A percentile compares a stretch with the other conserved stretches of the same genome.
These are phyloP conservation scores for Diarsia dahlii DNA, from an alignment of 2,888 invertebrate species.

Conservation along the genomic window DNA sequence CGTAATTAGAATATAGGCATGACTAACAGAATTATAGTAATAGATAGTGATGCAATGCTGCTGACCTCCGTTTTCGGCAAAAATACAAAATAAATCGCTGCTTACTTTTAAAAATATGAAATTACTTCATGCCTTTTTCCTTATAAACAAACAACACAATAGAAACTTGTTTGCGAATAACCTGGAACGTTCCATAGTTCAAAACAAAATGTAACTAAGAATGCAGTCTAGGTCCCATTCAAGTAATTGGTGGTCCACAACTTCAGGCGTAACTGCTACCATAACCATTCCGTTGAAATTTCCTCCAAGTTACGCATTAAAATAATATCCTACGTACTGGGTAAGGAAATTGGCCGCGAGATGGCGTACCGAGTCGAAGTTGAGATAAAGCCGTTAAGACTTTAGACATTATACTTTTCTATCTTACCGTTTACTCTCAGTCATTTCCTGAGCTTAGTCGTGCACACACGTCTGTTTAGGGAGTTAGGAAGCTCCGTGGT, in stretches of 20 bases:
- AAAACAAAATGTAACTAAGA: constrained; percentile 74
- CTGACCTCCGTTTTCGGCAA: background rate
- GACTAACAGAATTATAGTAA: too few species aligned
- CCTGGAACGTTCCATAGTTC: constrained; percentile 54
- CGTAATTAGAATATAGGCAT: background rate
- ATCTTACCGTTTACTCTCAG: constrained; percentile 64
- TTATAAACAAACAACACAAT: constrained; percentile 50
- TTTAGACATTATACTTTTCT: constrained; percentile 76
- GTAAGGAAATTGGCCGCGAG: constrained; percentile 84
- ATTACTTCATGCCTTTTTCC: background rate
- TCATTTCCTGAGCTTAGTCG: constrained; percentile 51
- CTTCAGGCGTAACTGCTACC: constrained; percentile 78
- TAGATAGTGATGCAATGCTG: too few species aligned
- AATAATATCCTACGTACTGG: constrained; percentile 78
- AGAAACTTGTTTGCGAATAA: constrained; percentile 55
- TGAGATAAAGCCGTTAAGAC: constrained; percentile 82
- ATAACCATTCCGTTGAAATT: constrained; percentile 81
- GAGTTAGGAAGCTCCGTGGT: constrained; percentile 41
- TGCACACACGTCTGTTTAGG: constrained; percentile 31
- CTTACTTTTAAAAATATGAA: background rate
- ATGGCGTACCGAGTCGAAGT: constrained; percentile 80
- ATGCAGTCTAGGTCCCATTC: constrained; percentile 76
- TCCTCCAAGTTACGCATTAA: constrained; percentile 81
- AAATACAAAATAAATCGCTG: background rate
- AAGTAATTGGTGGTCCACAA: constrained; percentile 83